Conservation (phyloP, 1,140 invertebrate genomes). For the Drosophila sechellia region DNA sequence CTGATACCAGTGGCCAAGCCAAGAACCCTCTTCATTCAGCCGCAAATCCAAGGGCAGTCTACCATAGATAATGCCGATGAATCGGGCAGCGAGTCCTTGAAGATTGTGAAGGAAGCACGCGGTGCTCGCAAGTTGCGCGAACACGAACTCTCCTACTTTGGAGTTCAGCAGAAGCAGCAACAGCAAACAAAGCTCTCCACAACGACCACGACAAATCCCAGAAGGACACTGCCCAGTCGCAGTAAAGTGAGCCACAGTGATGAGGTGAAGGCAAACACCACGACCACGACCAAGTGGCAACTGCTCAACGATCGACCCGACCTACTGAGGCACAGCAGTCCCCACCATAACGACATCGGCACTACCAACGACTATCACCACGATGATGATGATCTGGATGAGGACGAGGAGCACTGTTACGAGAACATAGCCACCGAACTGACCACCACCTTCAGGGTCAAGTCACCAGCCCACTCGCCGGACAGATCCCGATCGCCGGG, state of each 20-base stretch:
- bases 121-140: slow-evolving; percentile 84
- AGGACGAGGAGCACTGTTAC: slow-evolving; percentile 70
- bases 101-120: slow-evolving; percentile 80
- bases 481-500: slow-evolving; percentile 29
- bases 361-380: slow-evolving; percentile 38
- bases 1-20: slow-evolving; percentile 74
- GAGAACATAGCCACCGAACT: slow-evolving; percentile 78
- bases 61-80: slow-evolving; percentile 46
- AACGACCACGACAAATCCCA: slow-evolving; percentile 42
- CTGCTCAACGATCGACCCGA: slow-evolving; percentile 80
- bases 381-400: slow-evolving; percentile 34
- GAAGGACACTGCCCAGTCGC: slow-evolving; percentile 66
- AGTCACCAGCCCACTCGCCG: slow-evolving; percentile 43
- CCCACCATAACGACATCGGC: slow-evolving; percentile 49
- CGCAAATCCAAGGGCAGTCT: slow-evolving; percentile 30
- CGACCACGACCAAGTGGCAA: slow-evolving; percentile 76
- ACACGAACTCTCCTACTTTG: slow-evolving; percentile 85
- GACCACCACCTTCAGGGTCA: slow-evolving; percentile 73
- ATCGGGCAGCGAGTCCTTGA: slow-evolving; percentile 63
- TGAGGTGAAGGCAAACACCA: slow-evolving; percentile 21
- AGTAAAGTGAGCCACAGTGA: slow-evolving; percentile 55
- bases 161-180: slow-evolving; percentile 66
- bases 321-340: slow-evolving; percentile 78
- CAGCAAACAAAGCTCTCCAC: slow-evolving; percentile 27
- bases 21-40: slow-evolving; percentile 67